phyloP scores from a whole-genome alignment of 2,797 vertebrate species.

The Pogonophryne albipinna region DNA sequence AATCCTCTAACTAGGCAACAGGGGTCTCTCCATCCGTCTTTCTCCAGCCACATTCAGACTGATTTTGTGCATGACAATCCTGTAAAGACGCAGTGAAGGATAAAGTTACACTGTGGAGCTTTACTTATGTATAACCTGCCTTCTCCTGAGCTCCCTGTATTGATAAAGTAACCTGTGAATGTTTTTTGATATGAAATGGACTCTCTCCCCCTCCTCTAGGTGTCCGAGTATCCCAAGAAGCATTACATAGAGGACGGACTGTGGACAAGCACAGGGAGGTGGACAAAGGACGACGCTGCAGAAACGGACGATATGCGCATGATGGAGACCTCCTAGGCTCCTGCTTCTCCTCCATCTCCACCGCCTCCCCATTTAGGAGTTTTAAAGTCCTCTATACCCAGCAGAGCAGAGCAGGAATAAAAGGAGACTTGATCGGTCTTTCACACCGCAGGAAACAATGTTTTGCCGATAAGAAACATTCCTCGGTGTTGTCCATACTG shows the following conservation, averaged over 20 bases:
- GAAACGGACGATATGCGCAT: constrained; percentile 93
- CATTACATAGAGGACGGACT: constrained; percentile 84
- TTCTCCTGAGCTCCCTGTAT: too few relatives aligned
- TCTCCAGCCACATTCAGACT: constrained; percentile 3
- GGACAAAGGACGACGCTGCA: constrained; percentile 88
- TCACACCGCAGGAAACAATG: constrained; percentile 15
- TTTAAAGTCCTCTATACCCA: constrained; percentile 23
- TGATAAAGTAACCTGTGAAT: not conserved
- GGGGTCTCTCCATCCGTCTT: not conserved
- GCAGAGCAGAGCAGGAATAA: constrained; percentile 32
- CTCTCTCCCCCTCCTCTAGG: constrained; percentile 61
- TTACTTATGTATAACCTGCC: too few relatives aligned
- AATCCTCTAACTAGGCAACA: constrained; percentile 44
- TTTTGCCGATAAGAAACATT: constrained; percentile 5
- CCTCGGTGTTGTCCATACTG: not conserved
- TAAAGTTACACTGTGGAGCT: too few relatives aligned
- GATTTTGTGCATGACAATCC: not conserved
- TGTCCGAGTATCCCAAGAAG: constrained; percentile 87
- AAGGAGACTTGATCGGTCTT: not conserved
- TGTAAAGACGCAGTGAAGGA: not conserved
- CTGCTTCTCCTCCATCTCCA: constrained; percentile 34
- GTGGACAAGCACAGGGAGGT: constrained; percentile 84
- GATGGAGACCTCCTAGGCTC: constrained; percentile 93
- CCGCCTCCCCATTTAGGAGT: constrained; percentile 33
- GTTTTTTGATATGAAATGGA: not conserved